Base-by-base conservation (phyloP, 1,140 invertebrate species). In the Acyrthosiphon pisum region DNA sequence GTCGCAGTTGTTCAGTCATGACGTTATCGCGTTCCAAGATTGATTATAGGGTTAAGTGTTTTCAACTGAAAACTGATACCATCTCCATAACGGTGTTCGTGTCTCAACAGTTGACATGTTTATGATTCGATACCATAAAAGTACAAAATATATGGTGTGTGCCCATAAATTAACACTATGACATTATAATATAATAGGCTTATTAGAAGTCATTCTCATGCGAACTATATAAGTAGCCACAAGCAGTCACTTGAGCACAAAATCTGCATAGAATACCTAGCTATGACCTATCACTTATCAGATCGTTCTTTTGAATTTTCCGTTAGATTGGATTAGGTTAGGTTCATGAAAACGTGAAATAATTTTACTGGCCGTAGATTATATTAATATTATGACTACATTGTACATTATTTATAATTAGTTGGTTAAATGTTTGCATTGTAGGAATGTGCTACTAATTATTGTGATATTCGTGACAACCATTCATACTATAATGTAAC, bases 91-190 rank as follows among this genome's bases (percentile, higher is more conserved):
- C 22, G 86, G 22, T 37, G 14, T 89, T 56, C 46, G 23, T 35
- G 86, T 88, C 56, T 56, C 23, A 89, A 89, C 87, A 89, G 41
- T 35, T 56, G n/a, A 37, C 35, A 35, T 56, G 35, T 53, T 89
- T 89, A 53, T 89, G 48, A 56, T 56, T 37, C 35, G 50, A 56
- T 56, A 56, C 48, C 35, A 89, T 23, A 30, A 89, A 53, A 89
- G 86, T 35, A 35, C 30, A 18, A 50, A 41, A 41, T 41, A 50
- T 50, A 50, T 22, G n/a, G 46, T 35, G 2, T 50, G 2, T 11
- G 14, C 37, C 37, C 35, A 37, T 83, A 83, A 83, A 83, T 83
- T 37, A 83, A 3, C 35, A 83, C 60, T 18, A 68, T 68, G 30
- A 6, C 30, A 68, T 2, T 56, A 9, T 68, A 50, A 18, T 7